phyloP scores from a whole-genome alignment of 2,797 vertebrate genomes.

The Hippoglossus hippoglossus region DNA sequence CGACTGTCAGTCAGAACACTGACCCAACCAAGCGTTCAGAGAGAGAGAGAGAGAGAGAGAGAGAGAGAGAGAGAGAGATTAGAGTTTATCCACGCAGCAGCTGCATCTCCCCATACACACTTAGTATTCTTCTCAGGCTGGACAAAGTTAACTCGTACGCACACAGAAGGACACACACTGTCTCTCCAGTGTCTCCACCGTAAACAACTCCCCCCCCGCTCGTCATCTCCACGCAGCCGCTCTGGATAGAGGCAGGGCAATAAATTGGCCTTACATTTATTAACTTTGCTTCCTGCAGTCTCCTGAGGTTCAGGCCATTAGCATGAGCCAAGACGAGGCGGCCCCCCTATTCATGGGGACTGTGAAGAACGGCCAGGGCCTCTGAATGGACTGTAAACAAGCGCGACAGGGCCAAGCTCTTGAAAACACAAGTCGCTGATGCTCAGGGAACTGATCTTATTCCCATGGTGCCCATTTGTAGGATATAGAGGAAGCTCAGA shows the following conservation, averaged over 20 bases:
- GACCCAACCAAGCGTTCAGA: slow-evolving; percentile 11
- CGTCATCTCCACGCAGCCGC: slow-evolving; percentile 14
- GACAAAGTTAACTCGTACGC: slow-evolving; percentile 58
- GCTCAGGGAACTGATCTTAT: not conserved
- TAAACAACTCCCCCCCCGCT: slow-evolving; percentile 39
- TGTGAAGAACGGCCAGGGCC: slow-evolving; percentile 12
- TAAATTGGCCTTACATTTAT: slow-evolving; percentile 67
- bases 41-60: not conserved
- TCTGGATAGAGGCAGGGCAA: slow-evolving; percentile 41
- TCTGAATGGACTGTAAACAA: slow-evolving; percentile 39
- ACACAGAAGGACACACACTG: slow-evolving; percentile 42
- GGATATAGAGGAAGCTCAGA: not conserved
- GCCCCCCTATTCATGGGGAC: not conserved
- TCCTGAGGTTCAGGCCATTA: slow-evolving; percentile 58
- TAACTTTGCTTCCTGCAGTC: slow-evolving; percentile 48
- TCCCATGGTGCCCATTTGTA: slow-evolving; percentile 19
- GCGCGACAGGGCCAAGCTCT: slow-evolving; percentile 20
- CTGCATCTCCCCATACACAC: slow-evolving; percentile 51
- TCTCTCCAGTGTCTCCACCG: slow-evolving; percentile 40
- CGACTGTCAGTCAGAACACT: slow-evolving; percentile 16
- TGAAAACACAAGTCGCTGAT: slow-evolving; percentile 12
- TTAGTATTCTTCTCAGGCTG: slow-evolving; percentile 65
- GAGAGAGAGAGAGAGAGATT: slow-evolving; percentile 4
- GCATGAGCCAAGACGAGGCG: slow-evolving; percentile 37
- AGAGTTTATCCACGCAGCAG: slow-evolving; percentile 55